Evolutionary conservation across 2,797 vertebrate genomes (phyloP), one percentile per base, ranked within the genome.

Genomic region (Botia kubotai): DNA sequence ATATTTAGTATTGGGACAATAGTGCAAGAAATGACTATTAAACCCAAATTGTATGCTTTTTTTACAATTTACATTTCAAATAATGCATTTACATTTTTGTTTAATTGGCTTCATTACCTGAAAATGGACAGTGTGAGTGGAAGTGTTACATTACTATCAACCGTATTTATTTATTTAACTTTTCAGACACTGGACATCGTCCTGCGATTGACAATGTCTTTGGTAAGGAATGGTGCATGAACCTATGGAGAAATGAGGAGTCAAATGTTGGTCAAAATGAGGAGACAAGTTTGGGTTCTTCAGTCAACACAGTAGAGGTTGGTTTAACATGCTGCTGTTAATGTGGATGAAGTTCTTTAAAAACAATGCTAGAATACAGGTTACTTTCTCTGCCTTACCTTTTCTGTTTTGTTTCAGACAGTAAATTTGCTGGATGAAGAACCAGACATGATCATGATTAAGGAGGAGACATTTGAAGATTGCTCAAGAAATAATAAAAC

Each of bases 181-280:
- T 10, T 68, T n/a, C 33, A 80, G 70, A 66, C 2, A 55, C 48
- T 11, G 70, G 87, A 29, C 91, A 85, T 72, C 74, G 81, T 85
- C 93, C 91, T 29, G 87, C 92, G 60, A 92, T 93, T 13, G 92
- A 93, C 4, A 91, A 90, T n/a, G 92, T 94, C 2, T 94, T 93
- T 84, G 93, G 93, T 0, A 94, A 94, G 82, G 93, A 94, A 83
- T 94, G 93, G 93, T 93, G 93, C 86, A 91, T 94, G 89, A 90
- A 93, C 81, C 87, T 94, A 26, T 94, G 94, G 94, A 90, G 92
- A 82, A 92, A 93, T 3, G 91, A 92, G 0, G 92, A 91, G 70
- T 48, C 83, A 4, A 66, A 80, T 17, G 29, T 13, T 19, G 26
- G 46, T 21, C 77, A 72, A 62, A 71, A 84, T 36, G 72, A 76